These are phyloP conservation scores for Hystrix brachyura DNA, from an alignment of 2,113 vertebrate species.

Conservation along the genomic window DNA sequence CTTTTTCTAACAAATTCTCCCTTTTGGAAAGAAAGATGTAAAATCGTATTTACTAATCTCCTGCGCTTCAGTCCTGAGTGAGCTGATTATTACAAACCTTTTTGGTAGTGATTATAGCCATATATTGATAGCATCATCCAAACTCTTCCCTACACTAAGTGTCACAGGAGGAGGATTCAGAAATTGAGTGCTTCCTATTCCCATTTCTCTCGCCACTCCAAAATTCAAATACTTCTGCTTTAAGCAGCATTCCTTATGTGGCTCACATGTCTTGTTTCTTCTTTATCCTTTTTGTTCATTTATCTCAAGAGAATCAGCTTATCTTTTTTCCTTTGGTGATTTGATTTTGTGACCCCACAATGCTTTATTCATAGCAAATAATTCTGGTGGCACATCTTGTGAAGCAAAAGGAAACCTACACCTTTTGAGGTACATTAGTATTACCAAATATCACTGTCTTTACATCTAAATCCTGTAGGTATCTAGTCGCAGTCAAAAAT, in stretches of 20 bases:
- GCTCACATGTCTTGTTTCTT: neutral
- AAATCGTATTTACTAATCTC: neutral
- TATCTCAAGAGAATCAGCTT: neutral
- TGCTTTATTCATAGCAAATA: neutral
- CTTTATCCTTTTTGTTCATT: neutral
- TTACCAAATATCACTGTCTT: neutral
- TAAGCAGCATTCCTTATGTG: neutral
- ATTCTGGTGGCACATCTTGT: neutral
- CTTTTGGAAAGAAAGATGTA: slow-evolving; percentile 12
- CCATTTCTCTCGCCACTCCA: neutral
- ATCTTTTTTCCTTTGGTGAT: neutral
- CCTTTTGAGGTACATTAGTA: neutral
- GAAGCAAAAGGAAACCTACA: neutral
- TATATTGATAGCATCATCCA: neutral
- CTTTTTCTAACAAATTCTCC: slow-evolving; percentile 55
- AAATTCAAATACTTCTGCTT: neutral
- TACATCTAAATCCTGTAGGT: neutral
- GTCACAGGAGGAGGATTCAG: neutral
- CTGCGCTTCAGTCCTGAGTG: neutral
- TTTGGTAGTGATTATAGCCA: neutral
- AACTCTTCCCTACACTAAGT: neutral
- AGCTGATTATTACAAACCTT: neutral
- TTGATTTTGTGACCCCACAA: neutral
- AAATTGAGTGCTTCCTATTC: neutral
- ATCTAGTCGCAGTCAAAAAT: neutral